Evolutionary conservation across 2,888 invertebrate genomes (phyloP), one percentile per base, ranked within the genome.

Genomic region (Anarsia innoxiella): DNA sequence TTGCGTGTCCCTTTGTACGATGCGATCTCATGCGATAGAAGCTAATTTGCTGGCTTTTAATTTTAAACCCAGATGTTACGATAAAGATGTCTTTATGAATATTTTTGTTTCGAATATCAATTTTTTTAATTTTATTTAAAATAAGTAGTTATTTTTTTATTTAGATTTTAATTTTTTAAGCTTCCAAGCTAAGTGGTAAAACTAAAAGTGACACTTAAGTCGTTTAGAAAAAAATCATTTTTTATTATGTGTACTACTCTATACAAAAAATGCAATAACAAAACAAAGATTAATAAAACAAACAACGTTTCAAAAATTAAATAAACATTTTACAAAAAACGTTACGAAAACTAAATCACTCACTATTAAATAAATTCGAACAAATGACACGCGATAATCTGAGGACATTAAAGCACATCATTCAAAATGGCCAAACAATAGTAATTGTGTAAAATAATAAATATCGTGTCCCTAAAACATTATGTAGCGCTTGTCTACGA

Each of bases 21-120:
- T 73, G 37, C 35, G 35, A 41, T 41, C 59, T 59, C 49, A 50
- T 48, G 42, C 45, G 55, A 66, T 66, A 62, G 69, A 49, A 46
- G 62, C 68, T 71, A 80, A 83, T 83, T 82, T 76, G 72, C 67
- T 67, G 61, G 59, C 44, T 66, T 71, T 64, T 56, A 53, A 53
- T 48, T 59, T 46, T 45, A 49, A 60, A 52, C 65, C 62, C 80
- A 82, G 74, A 79, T 82, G 80, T 66, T 59, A 50, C 52, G 64
- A 67, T 73, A 59, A 60, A 66, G 59, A 62, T 62, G 60, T 65
- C 60, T 56, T 55, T 60, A 51, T n/a, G n/a, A n/a, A n/a, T n/a
- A n/a, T 51, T 53, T 16, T 31, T 35, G 31, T 28, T 31, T 31
- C 29, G n/a, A n/a, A n/a, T n/a, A n/a, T n/a, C n/a, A n/a, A n/a